Evolutionary conservation across 2,888 invertebrate genomes (phyloP), one percentile per base, ranked within the genome.

Genomic region (Ectemnius continuus): DNA sequence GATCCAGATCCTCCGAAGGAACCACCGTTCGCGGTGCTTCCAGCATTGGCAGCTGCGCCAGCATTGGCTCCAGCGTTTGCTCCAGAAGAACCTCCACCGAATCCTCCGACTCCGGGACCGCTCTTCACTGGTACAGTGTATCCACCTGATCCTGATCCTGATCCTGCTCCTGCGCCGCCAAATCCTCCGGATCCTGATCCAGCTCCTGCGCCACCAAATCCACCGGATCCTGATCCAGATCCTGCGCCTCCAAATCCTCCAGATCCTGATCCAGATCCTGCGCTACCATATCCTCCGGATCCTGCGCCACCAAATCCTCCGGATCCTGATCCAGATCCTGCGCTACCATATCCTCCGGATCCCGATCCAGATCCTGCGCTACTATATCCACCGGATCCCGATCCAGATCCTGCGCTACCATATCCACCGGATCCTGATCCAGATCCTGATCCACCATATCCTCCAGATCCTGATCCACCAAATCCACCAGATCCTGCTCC

Each of bases 321-420:
- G 11, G 16, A 14, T 48, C 48, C 48, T 48, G 48, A 14, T 47
- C 47, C 47, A 47, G 47, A 11, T 47, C 47, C 47, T 13, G 47
- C 1, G 1, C 47, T 2, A 47, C 13, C 47, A 47, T 11, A 47
- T 14, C 47, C 47, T 20, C 20, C 20, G 2, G 20, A 20, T 20
- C 20, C 20, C 2, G 20, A 20, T 20, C 20, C 20, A 2, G 20
- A 20, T 20, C 20, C 20, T 20, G 20, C 1, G 20, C 28, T 16
- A 62, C 26, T n/a, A 52, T 52, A 47, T 26, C 57, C 36, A 20
- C 67, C 67, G 8, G 59, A 47, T 20, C 20, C 20, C 2, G 20
- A 20, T 20, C 20, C 20, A 0, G 61, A 65, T 36, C 70, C 73
- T 4, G 23, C 70, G 4, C 79, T 75, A 26, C 75, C 79, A 26